These are phyloP conservation scores for Micropterix aruncella DNA, from an alignment of 2,888 invertebrate species.

Conservation along the genomic window DNA sequence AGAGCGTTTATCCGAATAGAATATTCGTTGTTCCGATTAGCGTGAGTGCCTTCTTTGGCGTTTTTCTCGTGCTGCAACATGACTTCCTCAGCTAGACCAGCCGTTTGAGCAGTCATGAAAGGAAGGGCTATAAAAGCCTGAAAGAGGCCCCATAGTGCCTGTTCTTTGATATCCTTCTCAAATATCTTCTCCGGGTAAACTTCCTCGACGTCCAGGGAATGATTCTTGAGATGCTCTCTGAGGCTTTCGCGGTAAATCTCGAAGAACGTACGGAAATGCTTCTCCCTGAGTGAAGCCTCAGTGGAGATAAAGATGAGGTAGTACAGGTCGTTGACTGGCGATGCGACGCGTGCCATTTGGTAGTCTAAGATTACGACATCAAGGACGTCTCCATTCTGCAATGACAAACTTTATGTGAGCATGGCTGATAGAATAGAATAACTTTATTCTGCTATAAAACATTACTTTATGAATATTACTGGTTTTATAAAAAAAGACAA, in stretches of 20 bases:
- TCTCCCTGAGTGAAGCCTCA: background rate
- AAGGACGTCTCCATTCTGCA: background rate
- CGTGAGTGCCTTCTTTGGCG: too few relatives aligned
- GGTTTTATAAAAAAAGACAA: too few relatives aligned
- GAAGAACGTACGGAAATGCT: background rate
- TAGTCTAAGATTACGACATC: background rate
- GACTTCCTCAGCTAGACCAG: too few relatives aligned
- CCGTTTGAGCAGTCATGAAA: background rate
- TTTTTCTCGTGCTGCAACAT: too few relatives aligned
- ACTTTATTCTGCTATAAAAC: too few relatives aligned
- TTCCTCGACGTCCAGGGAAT: background rate
- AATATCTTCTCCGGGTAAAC: background rate
- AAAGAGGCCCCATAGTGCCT: background rate
- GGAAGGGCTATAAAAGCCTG: background rate
- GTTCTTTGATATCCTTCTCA: background rate
- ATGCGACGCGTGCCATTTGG: background rate
- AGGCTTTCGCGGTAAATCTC: background rate
- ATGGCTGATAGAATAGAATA: too few relatives aligned
- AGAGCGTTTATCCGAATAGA: too few relatives aligned
- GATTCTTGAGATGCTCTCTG: background rate
- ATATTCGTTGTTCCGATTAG: too few relatives aligned
- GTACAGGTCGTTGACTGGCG: background rate
- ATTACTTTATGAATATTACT: too few relatives aligned
- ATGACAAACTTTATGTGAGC: too few relatives aligned
- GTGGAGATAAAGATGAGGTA: background rate